A percentile compares a stretch with the other conserved stretches of the same genome.
These are phyloP conservation scores for Poicephalus gulielmi DNA, from an alignment of 2,113 vertebrate species.

Conservation along the genomic window DNA sequence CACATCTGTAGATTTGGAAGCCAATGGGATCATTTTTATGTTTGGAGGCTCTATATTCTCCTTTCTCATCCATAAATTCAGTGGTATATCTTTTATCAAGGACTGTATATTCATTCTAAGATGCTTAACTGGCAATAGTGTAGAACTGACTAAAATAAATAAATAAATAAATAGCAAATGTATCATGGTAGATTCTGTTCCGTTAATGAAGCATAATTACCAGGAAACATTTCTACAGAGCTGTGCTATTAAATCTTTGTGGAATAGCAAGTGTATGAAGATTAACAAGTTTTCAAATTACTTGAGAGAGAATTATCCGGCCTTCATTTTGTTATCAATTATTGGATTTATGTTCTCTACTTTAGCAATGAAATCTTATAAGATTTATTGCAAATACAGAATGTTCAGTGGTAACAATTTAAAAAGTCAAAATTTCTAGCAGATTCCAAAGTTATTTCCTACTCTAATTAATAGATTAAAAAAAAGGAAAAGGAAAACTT, in stretches of 20 bases:
- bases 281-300: slow-evolving; percentile 13
- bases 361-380: background rate
- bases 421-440: background rate
- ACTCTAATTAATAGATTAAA: background rate
- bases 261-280: background rate
- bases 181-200: background rate
- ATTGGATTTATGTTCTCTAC: background rate
- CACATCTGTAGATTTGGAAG: background rate
- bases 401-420: background rate
- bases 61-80: background rate
- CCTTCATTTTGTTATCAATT: background rate
- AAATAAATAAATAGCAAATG: background rate
- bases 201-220: background rate
- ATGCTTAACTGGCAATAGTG: background rate
- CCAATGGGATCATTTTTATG: background rate
- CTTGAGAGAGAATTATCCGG: background rate
- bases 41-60: background rate
- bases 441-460: background rate
- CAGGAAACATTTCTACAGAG: background rate
- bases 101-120: background rate
- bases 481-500: background rate
- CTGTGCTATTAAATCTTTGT: background rate
- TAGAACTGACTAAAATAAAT: background rate
- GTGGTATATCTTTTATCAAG: background rate
- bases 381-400: background rate